These are phyloP conservation scores for Drosophila kokeensis DNA, from an alignment of 2,888 invertebrate genomes.

Conservation along the genomic window DNA sequence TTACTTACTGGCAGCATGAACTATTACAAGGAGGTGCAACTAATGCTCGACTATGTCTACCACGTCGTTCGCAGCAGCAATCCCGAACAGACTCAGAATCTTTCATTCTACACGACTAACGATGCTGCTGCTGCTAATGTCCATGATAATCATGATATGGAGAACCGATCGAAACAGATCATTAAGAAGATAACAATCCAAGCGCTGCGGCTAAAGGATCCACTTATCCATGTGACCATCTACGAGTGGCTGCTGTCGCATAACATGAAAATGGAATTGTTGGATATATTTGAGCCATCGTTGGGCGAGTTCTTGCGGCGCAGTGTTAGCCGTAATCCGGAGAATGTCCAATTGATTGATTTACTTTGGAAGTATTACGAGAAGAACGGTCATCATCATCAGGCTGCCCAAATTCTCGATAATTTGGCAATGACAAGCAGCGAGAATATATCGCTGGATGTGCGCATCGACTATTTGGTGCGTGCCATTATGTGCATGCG, in stretches of 20 bases:
- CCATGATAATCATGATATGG: slow-evolving; percentile 53
- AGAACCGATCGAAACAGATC: slow-evolving; percentile 82
- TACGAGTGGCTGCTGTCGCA: slow-evolving; percentile 97
- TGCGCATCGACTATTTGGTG: slow-evolving; percentile 95
- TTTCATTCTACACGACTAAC: slow-evolving; percentile 30
- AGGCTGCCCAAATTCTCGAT: slow-evolving; percentile 95
- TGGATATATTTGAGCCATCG: slow-evolving; percentile 86
- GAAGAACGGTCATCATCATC: slow-evolving; percentile 94
- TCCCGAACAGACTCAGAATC: slow-evolving; percentile 75
- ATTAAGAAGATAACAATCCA: slow-evolving; percentile 88
- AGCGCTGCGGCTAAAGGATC: slow-evolving; percentile 91
- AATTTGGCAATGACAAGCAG: slow-evolving; percentile 90
- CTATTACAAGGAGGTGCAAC: slow-evolving; percentile 94
- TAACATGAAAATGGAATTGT: slow-evolving; percentile 89
- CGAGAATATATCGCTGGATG: slow-evolving; percentile 90
- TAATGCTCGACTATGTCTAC: slow-evolving; percentile 88
- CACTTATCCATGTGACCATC: slow-evolving; percentile 94
- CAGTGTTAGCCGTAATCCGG: slow-evolving; percentile 86
- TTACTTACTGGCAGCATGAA: slow-evolving; percentile 88
- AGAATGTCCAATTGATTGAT: slow-evolving; percentile 89
- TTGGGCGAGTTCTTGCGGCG: slow-evolving; percentile 85
- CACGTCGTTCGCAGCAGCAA: slow-evolving; percentile 75
- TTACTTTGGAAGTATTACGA: slow-evolving; percentile 98
- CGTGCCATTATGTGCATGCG: slow-evolving; percentile 98
- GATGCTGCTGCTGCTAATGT: neutral